Evolutionary conservation across 1,140 invertebrate genomes (phyloP).

Genomic region (Drosophila parvula): DNA sequence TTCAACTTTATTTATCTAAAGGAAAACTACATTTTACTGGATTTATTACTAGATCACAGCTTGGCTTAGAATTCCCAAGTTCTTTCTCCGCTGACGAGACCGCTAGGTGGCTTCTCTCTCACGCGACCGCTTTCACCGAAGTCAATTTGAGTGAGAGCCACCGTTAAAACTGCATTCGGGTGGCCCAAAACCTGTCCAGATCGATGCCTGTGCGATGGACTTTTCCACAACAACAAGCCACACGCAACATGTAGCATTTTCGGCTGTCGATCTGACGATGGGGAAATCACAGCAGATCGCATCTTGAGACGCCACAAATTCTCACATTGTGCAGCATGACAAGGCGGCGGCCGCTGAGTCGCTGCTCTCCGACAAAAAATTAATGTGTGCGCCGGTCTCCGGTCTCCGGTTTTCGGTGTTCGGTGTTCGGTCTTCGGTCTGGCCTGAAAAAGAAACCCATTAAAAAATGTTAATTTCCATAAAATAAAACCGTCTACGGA

Average conservation of each 20-base stretch:
- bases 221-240: conserved; percentile 14
- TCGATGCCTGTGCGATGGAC: conserved; percentile 31
- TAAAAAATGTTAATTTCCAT: conserved; percentile 81
- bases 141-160: conserved; percentile 11
- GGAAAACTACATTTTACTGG: no score
- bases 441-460: conserved; percentile 62
- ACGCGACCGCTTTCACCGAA: conserved; percentile 26
- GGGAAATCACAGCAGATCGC: conserved; percentile 19
- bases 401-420: conserved; percentile 3
- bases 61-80: conserved; percentile 13
- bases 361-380: conserved; percentile 27
- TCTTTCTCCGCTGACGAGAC: background rate
- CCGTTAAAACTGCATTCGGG: conserved; percentile 26
- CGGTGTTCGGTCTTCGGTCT: conserved; percentile 6
- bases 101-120: background rate
- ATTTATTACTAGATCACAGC: no score
- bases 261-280: background rate
- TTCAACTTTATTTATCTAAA: background rate
- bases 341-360: background rate
- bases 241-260: conserved; percentile 41
- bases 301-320: conserved; percentile 8
- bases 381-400: conserved; percentile 25
- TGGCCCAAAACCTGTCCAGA: conserved; percentile 33
- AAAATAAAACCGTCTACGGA: conserved; percentile 53
- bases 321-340: conserved; percentile 36